Percentiles rank a stretch among this genome's conserved stretches.
Conservation (phyloP, 1,140 invertebrate species). For the Plectrocnemia conspersa region DNA sequence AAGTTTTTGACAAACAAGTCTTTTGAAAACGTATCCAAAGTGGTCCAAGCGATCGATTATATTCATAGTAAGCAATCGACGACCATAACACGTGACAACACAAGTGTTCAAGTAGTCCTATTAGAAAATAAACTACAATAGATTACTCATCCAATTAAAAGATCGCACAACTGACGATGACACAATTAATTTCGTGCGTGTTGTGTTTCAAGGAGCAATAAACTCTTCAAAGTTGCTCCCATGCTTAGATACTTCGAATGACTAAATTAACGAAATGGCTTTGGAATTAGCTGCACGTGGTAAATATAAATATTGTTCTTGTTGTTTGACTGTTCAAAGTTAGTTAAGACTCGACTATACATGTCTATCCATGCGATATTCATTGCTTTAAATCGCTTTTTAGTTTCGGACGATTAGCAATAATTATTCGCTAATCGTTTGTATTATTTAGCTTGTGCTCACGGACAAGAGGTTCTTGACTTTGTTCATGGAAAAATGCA, state of each 20-base stretch:
- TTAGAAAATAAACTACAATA: conserved; percentile 4
- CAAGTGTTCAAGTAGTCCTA: too few species aligned
- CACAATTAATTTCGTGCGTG: conserved; percentile 20
- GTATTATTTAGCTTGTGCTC: too few species aligned
- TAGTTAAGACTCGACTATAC: too few species aligned
- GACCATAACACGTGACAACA: too few species aligned
- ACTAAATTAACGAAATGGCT: neutral
- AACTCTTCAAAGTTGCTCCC: conserved; percentile 11
- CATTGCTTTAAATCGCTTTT: conserved; percentile 24
- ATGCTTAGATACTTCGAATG: neutral
- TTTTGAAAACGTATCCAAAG: too few species aligned
- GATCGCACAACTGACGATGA: conserved; percentile 18
- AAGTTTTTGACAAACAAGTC: neutral
- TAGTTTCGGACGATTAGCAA: conserved; percentile 16
- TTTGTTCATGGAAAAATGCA: neutral
- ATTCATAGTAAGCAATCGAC: too few species aligned
- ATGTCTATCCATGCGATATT: conserved; percentile 21
- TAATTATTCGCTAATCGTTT: conserved; percentile 17
- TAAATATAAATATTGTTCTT: neutral
- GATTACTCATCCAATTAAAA: conserved; percentile 19
- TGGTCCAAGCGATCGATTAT: too few species aligned
- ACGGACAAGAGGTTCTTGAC: neutral
- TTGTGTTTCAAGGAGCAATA: conserved; percentile 20
- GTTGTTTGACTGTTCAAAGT: neutral
- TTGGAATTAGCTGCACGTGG: neutral